A percentile compares a stretch with the other conserved stretches of the same genome.
Evolutionary conservation across 2,113 vertebrate species (phyloP).

Genomic region (Kryptolebias marmoratus): DNA sequence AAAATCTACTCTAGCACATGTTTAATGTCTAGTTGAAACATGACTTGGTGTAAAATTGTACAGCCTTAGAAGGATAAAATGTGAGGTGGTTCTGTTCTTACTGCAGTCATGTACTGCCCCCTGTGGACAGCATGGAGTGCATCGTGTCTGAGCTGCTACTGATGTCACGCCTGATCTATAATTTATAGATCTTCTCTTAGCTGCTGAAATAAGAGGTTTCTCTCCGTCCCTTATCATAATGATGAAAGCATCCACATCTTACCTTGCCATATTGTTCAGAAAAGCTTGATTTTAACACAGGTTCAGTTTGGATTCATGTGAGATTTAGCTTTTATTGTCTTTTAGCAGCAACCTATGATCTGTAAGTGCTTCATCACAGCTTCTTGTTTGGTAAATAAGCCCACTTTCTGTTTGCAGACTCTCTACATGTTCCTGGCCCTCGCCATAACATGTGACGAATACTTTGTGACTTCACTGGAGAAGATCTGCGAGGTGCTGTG

Average conservation of each 20-base stretch:
- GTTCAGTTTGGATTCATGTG: too few species aligned
- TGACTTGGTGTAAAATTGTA: not conserved
- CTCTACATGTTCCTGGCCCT: constrained; percentile 99
- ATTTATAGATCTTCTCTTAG: constrained; percentile 64
- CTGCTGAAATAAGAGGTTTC: constrained; percentile 40
- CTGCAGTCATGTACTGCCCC: constrained; percentile 70
- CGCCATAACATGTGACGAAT: constrained; percentile 96
- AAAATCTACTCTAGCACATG: not conserved
- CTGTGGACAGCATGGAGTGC: constrained; percentile 72
- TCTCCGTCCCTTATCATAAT: not conserved
- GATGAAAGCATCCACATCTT: not conserved
- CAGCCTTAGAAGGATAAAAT: not conserved
- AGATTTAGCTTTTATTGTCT: not conserved
- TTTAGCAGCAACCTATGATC: constrained; percentile 1
- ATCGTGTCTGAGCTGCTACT: constrained; percentile 18
- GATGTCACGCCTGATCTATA: constrained; percentile 67
- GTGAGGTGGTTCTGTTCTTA: not conserved
- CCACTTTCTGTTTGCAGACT: constrained; percentile 76
- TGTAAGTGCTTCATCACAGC: not conserved
- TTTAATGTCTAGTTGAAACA: not conserved
- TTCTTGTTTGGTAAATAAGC: not conserved
- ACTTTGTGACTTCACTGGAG: constrained; percentile 95
- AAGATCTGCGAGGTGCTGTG: constrained; percentile 94
- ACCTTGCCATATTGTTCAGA: too few species aligned
- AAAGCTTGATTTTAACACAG: too few species aligned